phyloP scores from a whole-genome alignment of 2,113 vertebrate species.

The Hippoglossus stenolepis region DNA sequence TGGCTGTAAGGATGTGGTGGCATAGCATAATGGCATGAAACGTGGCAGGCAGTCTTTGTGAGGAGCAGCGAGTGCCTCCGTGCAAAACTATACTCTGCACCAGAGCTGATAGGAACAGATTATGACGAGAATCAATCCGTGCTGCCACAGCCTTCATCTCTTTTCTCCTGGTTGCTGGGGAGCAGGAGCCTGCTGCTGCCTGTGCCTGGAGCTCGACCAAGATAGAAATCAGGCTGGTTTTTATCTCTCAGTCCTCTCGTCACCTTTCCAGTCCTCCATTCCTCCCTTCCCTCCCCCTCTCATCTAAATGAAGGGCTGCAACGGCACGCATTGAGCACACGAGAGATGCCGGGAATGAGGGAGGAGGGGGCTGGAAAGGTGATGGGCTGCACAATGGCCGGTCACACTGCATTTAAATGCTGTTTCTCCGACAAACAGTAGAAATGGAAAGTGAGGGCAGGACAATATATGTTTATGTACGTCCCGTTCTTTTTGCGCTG shows the following conservation, averaged over 20 bases:
- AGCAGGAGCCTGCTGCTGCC: constrained; percentile 44
- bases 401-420: constrained; percentile 28
- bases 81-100: constrained; percentile 31
- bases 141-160: constrained; percentile 62
- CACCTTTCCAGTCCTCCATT: constrained; percentile 59
- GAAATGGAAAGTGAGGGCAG: constrained; percentile 40
- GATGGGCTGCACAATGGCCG: constrained; percentile 64
- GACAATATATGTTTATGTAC: constrained; percentile 27
- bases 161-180: constrained; percentile 48
- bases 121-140: constrained; percentile 65
- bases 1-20: constrained; percentile 39
- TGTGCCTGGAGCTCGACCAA: constrained; percentile 44
- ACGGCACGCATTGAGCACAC: constrained; percentile 40
- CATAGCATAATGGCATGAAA: constrained; percentile 35
- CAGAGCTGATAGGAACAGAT: constrained; percentile 60
- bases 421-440: constrained; percentile 40
- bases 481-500: constrained; percentile 36
- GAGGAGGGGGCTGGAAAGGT: constrained; percentile 47
- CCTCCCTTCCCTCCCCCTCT: constrained; percentile 8
- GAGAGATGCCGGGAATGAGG: constrained; percentile 32
- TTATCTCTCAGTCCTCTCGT: constrained; percentile 47
- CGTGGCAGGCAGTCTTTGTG: constrained; percentile 55
- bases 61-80: constrained; percentile 35
- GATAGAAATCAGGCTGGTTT: constrained; percentile 63
- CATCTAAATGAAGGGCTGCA: constrained; percentile 44